These are phyloP conservation scores for Ochropleura leucogaster DNA, from an alignment of 2,888 invertebrate genomes.

Conservation along the genomic window DNA sequence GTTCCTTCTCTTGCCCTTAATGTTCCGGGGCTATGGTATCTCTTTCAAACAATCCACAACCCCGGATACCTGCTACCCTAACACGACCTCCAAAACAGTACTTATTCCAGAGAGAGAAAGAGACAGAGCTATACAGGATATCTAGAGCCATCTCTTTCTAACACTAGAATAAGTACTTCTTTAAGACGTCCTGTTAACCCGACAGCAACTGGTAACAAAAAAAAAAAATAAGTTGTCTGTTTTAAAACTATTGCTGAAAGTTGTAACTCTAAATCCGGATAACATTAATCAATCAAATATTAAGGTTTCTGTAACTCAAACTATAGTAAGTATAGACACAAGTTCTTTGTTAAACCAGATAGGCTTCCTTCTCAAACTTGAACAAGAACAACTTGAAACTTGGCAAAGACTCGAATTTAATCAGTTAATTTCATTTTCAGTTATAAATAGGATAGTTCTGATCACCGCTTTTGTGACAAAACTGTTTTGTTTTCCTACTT, in stretches of 20 bases:
- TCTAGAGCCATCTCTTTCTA: too few relatives aligned
- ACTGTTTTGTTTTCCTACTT: conserved; percentile 19
- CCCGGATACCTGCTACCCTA: too few relatives aligned
- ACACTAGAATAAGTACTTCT: too few relatives aligned
- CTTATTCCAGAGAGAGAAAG: too few relatives aligned
- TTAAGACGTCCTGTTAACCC: too few relatives aligned
- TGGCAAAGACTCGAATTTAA: conserved; percentile 63
- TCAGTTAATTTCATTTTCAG: conserved; percentile 68
- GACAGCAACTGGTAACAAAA: too few relatives aligned
- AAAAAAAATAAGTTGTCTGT: not conserved
- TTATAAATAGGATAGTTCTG: conserved; percentile 49
- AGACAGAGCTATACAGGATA: too few relatives aligned
- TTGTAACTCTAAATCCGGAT: not conserved
- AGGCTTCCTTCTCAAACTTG: conserved; percentile 54
- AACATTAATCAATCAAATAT: conserved; percentile 22
- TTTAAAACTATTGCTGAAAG: not conserved
- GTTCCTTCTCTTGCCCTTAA: too few relatives aligned
- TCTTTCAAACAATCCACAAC: too few relatives aligned
- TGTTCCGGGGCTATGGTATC: too few relatives aligned
- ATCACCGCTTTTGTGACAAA: conserved; percentile 25
- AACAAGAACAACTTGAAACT: conserved; percentile 68
- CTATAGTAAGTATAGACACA: conserved; percentile 21
- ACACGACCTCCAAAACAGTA: too few relatives aligned
- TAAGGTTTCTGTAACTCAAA: conserved; percentile 33
- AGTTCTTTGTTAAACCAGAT: conserved; percentile 40